Evolutionary conservation across 2,888 invertebrate species (phyloP).

Genomic region (Lochmaea crataegi): DNA sequence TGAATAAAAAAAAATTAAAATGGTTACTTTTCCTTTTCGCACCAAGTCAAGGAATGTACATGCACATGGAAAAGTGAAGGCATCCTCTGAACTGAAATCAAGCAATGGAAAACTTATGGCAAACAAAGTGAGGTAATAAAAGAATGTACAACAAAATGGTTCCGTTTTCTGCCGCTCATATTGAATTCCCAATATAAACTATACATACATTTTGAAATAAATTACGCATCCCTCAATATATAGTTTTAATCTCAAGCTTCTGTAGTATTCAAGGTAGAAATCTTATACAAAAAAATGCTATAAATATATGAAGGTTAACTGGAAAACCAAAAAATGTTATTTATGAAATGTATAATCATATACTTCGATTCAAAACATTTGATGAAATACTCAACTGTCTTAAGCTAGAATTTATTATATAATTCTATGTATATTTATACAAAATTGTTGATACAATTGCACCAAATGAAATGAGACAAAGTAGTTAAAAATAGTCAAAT

Average conservation of each 20-base stretch:
- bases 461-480: neutral
- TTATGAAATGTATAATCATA: neutral
- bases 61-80: too few species aligned
- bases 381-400: neutral
- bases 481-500: neutral
- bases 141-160: too few species aligned
- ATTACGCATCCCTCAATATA: neutral
- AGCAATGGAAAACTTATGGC: too few species aligned
- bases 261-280: neutral
- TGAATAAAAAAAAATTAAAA: too few species aligned
- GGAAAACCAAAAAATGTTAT: neutral
- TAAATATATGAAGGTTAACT: neutral
- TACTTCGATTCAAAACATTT: neutral
- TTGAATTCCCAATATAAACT: too few species aligned
- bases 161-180: too few species aligned
- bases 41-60: too few species aligned
- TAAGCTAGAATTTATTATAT: neutral
- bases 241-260: neutral
- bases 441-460: constrained; percentile 7
- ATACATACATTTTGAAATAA: too few species aligned
- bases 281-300: neutral
- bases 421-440: constrained; percentile 1
- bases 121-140: too few species aligned
- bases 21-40: too few species aligned
- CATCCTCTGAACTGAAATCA: too few species aligned